Percentiles rank a stretch among this genome's conserved stretches.
phyloP scores from a whole-genome alignment of 64 coral and sea anemone species.

The Stichodactyla mertensii region DNA sequence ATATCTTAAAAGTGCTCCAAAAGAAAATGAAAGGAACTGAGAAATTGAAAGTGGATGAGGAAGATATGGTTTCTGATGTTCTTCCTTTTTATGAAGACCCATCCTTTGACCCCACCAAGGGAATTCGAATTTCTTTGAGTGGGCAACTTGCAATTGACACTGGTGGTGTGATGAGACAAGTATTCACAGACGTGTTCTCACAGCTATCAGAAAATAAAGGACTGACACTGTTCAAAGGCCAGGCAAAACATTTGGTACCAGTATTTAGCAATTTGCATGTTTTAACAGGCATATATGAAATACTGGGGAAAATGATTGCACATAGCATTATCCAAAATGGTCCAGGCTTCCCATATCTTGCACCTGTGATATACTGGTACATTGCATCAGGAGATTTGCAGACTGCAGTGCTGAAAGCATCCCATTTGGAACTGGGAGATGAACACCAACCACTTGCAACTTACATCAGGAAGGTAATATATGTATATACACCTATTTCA shows the following conservation, averaged over 20 bases:
- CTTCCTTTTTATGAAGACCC: too few species aligned
- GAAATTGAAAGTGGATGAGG: too few species aligned
- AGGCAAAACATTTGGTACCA: constrained; percentile 11
- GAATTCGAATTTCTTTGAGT: too few species aligned
- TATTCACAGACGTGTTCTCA: constrained; percentile 7
- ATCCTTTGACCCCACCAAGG: too few species aligned
- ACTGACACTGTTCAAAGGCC: constrained; percentile 10
- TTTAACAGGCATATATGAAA: constrained; percentile 20
- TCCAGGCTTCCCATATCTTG: constrained; percentile 57
- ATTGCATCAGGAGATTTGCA: constrained; percentile 55
- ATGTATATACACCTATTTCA: background rate
- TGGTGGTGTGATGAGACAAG: constrained; percentile 22
- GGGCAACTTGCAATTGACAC: background rate
- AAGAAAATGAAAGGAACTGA: too few species aligned
- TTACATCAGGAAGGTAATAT: constrained; percentile 27
- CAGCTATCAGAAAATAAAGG: constrained; percentile 12
- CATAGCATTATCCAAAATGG: constrained; percentile 20
- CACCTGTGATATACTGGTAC: constrained; percentile 50
- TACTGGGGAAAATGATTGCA: constrained; percentile 31
- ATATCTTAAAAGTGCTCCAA: too few species aligned
- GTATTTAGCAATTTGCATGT: constrained; percentile 23
- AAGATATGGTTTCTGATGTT: too few species aligned
- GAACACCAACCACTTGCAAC: constrained; percentile 4
- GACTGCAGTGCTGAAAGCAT: constrained; percentile 22
- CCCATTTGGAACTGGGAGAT: constrained; percentile 38